Base-by-base conservation (phyloP, 2,888 invertebrate species). In the Orthosia incerta region DNA sequence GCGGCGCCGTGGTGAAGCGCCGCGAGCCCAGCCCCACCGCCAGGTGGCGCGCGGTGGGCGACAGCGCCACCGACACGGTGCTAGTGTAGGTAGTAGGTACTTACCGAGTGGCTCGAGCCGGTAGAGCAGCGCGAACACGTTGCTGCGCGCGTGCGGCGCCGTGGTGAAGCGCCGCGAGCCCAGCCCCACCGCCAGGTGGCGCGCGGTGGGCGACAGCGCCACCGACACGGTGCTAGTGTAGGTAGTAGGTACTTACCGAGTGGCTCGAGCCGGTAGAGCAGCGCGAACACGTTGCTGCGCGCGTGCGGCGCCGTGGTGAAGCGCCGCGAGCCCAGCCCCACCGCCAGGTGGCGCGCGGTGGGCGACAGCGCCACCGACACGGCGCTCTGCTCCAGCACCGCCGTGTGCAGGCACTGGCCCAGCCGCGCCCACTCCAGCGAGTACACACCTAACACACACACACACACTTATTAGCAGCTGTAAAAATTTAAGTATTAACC, bases 301-400 rank as follows among this genome's bases (percentile, higher is more conserved):
- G 97, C 96, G 88, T 96, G 96, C 18, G 97, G 96, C 76, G 97
- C 96, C 57, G 97, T 95, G 61, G 97, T 96, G 91, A 96, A 95
- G 59, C 97, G 95, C 0, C 97, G 96, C 51, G 97, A 97, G 75
- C 98, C 98, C 55, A 98, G 96, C 18, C 98, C 98, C 45, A 98
- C 98, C 60, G 98, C 97, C 46, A 98, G 96, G 93, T 98, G 98
- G 45, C 98, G 97, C 81, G 97, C 97, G 18, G 98, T 97, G 2
- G 98, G 98, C n/a, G 98, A 98, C 81, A 99, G 95, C 78, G 98
- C 98, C 56, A 98, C 98, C 1, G 98, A 98, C 64, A 98, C 98
- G 2, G 98, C 98, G 91, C 98, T 97, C 88, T 98, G 98, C 88
- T 98, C 98, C 82, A 98, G 97, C 90, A 97, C 97, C 11, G 97